Percentiles rank a stretch among this genome's conserved stretches.
Conservation (phyloP, 2,113 vertebrate genomes). For the Neodon shergylaensis region DNA sequence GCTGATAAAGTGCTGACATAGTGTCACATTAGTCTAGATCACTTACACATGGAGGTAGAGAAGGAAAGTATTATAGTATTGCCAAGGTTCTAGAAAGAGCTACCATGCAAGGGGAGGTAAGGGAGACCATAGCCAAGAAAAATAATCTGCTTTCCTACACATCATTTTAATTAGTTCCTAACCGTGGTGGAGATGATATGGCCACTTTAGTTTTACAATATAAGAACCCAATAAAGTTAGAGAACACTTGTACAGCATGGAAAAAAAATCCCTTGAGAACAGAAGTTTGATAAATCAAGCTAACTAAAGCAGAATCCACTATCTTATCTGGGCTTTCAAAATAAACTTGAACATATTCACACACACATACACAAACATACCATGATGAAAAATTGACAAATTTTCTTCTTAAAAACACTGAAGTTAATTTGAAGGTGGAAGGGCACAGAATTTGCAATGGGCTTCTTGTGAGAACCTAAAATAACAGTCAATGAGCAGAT, state of each 20-base stretch:
- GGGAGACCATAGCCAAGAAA: not conserved
- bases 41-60: not conserved
- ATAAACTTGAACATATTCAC: conserved; percentile 41
- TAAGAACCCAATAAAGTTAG: not conserved
- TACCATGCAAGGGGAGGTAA: not conserved
- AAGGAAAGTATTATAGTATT: not conserved
- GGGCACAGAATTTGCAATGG: not conserved
- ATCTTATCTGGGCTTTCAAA: conserved; percentile 54
- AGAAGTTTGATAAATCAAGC: not conserved
- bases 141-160: not conserved
- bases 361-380: conserved; percentile 42
- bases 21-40: not conserved
- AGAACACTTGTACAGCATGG: not conserved
- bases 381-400: conserved; percentile 39
- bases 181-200: not conserved
- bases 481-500: conserved; percentile 65
- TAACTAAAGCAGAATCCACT: conserved; percentile 1
- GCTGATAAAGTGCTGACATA: not conserved
- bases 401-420: conserved; percentile 27
- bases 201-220: not conserved
- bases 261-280: conserved; percentile 19
- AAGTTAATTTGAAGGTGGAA: not conserved
- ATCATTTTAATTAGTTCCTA: conserved; percentile 17
- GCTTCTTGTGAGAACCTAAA: conserved; percentile 56
- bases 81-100: not conserved